Percentiles rank a stretch among this genome's conserved stretches.
Conservation (phyloP, 2,113 vertebrate species). For the Microtus oregoni region DNA sequence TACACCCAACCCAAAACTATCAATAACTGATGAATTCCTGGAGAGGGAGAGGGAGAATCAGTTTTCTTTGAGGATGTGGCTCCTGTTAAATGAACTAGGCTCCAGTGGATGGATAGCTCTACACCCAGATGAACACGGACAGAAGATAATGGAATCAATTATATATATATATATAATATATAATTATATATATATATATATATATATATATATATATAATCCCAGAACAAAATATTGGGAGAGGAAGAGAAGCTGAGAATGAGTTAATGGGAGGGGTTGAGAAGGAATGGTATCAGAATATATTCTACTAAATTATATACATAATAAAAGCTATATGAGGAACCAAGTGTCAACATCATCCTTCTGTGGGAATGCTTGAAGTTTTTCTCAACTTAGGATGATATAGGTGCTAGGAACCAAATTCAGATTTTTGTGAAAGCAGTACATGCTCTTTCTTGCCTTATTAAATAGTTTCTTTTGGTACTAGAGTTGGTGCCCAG, state of each 20-base stretch:
- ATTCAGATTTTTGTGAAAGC: background rate
- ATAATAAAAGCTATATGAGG: background rate
- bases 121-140: background rate
- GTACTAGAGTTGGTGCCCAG: background rate
- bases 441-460: background rate
- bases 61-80: background rate
- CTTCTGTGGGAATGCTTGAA: background rate
- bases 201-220: no score
- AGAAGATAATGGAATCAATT: background rate
- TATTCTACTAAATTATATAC: background rate
- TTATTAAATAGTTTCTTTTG: slow-evolving; percentile 1
- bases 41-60: background rate
- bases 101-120: background rate
- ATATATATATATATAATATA: no score
- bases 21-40: background rate
- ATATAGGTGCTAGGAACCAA: background rate
- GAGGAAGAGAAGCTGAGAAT: background rate
- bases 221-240: background rate
- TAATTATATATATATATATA: no score
- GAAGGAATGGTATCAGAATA: background rate
- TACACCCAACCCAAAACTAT: background rate
- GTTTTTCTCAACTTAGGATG: background rate
- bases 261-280: background rate
- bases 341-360: background rate
- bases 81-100: background rate